Evolutionary conservation across 2,113 vertebrate species (phyloP), one percentile per base, ranked within the genome.

Genomic region (Butastur rufipennis): DNA sequence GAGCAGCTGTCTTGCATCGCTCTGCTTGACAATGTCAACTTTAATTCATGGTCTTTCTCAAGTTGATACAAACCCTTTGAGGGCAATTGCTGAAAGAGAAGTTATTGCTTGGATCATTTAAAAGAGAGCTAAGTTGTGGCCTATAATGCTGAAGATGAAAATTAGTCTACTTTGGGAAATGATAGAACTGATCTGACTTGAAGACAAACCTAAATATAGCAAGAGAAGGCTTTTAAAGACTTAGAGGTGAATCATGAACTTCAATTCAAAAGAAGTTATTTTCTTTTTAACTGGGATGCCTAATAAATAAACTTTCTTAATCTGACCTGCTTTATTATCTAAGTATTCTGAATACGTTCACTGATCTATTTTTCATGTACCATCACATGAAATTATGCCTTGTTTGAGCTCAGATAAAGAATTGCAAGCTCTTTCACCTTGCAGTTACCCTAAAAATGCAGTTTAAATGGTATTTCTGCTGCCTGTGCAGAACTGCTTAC

Each of bases 241-340:
- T 92, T 89, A 38, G 62, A 94, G 84, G 81, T 97, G 93, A 97
- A 94, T 96, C 90, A 91, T 95, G 84, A 90, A 67, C 65, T 95
- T 94, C 50, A 16, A 38, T 95, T 96, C 81, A 93, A 95, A 96
- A 80, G 61, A 92, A 82, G 42, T n/a, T 86, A 25, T 36, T 88
- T 91, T 74, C 63, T 97, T 84, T 83, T 96, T 79, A 43, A 73
- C 74, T 90, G 36, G 18, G 26, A 62, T 95, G 78, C 36, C 82
- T 85, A 81, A 75, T 95, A 95, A 89, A 89, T 95, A 96, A 81
- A 26, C 10, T 93, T 81, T 27, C 55, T 90, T 90, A 93, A 90
- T 82, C 65, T 94, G 65, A 9, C 32, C 61, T 95, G 40, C 29
- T 85, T 81, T 85, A 63, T 96, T 91, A 43, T 82, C 77, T 62